Evolutionary conservation across 2,113 vertebrate genomes (phyloP).

Genomic region (Strix uralensis): DNA sequence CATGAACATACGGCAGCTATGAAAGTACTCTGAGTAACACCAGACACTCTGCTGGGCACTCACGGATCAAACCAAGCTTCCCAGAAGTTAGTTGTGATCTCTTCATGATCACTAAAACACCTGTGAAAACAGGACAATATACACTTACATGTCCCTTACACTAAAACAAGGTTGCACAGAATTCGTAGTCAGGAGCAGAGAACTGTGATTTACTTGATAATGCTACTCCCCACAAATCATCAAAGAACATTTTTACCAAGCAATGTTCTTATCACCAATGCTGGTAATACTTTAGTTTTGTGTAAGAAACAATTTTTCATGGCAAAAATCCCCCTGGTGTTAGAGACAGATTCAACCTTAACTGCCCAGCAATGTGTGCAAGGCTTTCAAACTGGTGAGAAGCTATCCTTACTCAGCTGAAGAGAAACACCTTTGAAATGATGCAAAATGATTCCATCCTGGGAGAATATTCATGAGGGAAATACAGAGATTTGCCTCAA

Average conservation of each 20-base stretch:
- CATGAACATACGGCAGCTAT: background rate
- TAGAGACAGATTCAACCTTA: background rate
- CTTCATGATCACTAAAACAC: background rate
- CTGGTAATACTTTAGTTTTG: background rate
- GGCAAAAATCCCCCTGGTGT: background rate
- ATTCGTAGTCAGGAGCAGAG: background rate
- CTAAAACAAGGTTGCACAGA: background rate
- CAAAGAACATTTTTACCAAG: background rate
- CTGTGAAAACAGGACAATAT: background rate
- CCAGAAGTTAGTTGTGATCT: background rate
- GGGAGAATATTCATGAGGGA: background rate
- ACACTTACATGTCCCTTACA: background rate
- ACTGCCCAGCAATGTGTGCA: background rate
- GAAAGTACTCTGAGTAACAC: background rate
- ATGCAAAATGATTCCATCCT: background rate
- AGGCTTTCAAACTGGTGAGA: background rate
- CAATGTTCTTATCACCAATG: background rate
- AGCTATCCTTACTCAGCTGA: background rate
- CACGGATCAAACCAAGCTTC: background rate
- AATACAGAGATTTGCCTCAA: background rate
- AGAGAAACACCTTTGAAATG: background rate
- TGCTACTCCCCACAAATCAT: rapidly evolving
- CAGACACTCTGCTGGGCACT: background rate
- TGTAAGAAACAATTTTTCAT: background rate
- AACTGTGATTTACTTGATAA: background rate